Base-by-base conservation (phyloP, 2,113 vertebrate species). In the Okapia johnstoni region DNA sequence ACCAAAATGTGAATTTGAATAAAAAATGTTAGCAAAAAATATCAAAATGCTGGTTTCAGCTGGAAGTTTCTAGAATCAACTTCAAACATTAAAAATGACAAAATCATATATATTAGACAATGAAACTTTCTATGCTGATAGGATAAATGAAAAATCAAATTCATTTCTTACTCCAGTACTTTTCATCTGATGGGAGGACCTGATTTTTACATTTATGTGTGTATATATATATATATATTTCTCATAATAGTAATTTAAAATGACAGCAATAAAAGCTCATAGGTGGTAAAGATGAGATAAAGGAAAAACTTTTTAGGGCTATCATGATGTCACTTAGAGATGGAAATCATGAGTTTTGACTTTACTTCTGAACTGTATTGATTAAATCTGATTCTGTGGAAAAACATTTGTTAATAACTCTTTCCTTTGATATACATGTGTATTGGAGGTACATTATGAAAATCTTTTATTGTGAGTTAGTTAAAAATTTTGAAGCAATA, bases 91-190 rank as follows among this genome's bases (percentile, higher is more conserved):
- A 50, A 55, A 55, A 40, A 14, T 26, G 30, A 14, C 25, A 81
- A 55, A 55, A 55, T 40, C 77, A 19, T 28, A 46, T 79, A n/a
- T 25, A 28, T 81, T 60, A 73, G 21, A 91, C 6, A 94, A 87
- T 61, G 11, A 92, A 73, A 66, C 86, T 60, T 6, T 57, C 23
- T 83, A 40, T 30, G 28, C 5, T n/a, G 81, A 60, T 14, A 76
- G 7, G 33, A 79, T 19, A 95, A 96, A 90, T 84, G n/a, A 83
- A 61, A 83, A 95, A 87, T 90, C 63, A 26, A 90, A 80, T 90
- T 95, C 63, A 15, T 61, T 73, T 88, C 25, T 25, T 5, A 85
- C 13, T 17, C 9, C 43, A 7, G 4, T 90, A 13, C 12, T 63
- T 90, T 88, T 73, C n/a, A 87, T 81, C 30, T 88, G 54, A 54